A percentile compares a stretch with the other conserved stretches of the same genome.
Evolutionary conservation across 2,888 invertebrate genomes (phyloP).

Genomic region (Neoaliturus tenellus): DNA sequence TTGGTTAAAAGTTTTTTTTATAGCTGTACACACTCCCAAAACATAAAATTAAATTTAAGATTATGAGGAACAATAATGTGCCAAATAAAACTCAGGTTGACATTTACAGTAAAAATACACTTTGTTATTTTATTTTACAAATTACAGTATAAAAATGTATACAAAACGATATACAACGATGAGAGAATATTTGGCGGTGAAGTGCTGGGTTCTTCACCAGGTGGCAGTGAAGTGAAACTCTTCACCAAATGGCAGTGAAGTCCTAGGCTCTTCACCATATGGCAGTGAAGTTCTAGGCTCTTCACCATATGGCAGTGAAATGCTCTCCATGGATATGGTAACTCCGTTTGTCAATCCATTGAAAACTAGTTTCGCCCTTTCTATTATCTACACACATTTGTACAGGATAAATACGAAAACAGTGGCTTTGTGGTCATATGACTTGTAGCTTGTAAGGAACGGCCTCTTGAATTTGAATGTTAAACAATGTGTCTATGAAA

Average conservation of each 20-base stretch:
- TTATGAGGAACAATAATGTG: no score
- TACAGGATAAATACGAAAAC: not conserved
- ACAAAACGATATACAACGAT: constrained; percentile 53
- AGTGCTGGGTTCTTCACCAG: constrained; percentile 46
- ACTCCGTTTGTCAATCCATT: constrained; percentile 25
- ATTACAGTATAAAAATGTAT: constrained; percentile 55
- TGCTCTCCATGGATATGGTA: constrained; percentile 28
- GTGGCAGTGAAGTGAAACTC: constrained; percentile 52
- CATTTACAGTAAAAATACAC: constrained; percentile 54
- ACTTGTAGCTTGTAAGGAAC: no score
- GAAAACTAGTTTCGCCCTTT: not conserved
- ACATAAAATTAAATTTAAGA: no score
- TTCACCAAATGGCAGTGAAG: constrained; percentile 60
- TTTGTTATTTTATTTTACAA: constrained; percentile 56
- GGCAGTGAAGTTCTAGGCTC: constrained; percentile 57
- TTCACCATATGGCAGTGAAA: constrained; percentile 43
- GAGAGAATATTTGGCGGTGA: constrained; percentile 57
- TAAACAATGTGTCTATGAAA: not conserved
- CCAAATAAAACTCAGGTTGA: not conserved
- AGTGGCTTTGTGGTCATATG: not conserved
- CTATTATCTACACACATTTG: no score
- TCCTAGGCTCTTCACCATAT: constrained; percentile 46
- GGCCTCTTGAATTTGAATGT: not conserved
- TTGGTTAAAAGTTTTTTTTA: no score
- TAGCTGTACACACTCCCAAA: no score